phyloP scores from a whole-genome alignment of 2,797 vertebrate species.

The Myotis vivesi region DNA sequence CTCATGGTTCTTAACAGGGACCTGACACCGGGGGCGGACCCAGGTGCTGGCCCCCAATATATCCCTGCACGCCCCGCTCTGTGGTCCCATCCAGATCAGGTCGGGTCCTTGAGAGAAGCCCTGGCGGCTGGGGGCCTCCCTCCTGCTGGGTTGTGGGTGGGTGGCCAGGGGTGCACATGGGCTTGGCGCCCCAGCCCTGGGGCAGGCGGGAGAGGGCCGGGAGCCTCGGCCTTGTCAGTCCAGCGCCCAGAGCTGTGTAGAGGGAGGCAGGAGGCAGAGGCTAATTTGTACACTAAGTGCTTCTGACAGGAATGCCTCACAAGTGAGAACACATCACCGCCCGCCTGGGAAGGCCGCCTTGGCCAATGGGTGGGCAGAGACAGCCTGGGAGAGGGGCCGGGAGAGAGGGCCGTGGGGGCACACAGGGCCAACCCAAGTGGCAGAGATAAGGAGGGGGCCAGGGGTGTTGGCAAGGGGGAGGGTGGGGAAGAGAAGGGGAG shows the following conservation, averaged over 20 bases:
- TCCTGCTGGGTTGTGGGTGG: neutral
- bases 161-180: conserved; percentile 39
- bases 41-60: neutral
- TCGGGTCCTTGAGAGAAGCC: neutral
- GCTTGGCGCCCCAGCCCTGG: conserved; percentile 34
- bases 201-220: conserved; percentile 67
- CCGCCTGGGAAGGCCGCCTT: conserved; percentile 26
- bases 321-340: conserved; percentile 86
- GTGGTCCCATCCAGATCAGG: neutral
- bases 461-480: neutral
- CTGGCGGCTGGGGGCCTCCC: neutral
- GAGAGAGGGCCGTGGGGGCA: neutral
- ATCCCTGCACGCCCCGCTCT: neutral
- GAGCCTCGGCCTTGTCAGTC: conserved; percentile 92
- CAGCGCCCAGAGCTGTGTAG: conserved; percentile 85
- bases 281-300: conserved; percentile 97
- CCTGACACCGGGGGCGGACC: neutral
- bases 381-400: neutral
- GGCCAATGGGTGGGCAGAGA: neutral
- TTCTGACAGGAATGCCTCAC: conserved; percentile 92
- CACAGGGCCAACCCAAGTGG: neutral
- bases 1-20: neutral
- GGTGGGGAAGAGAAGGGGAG: neutral
- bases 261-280: conserved; percentile 90
- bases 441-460: neutral